Conservation (phyloP, 1,140 invertebrate genomes). For the silkworm (Bombyx mori) region ASM3026992v2 NC_085128.1:17584001-17584500, state of each 20-base stretch:
- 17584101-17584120: constrained; percentile 45
- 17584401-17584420: constrained; percentile 35
- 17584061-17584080: constrained; percentile 26
- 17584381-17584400: constrained; percentile 52
- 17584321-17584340: constrained; percentile 32
- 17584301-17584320: constrained; percentile 30
- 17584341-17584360: constrained; percentile 67
- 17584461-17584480: constrained; percentile 56
- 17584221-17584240: constrained; percentile 14
- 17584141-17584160: constrained; percentile 23
- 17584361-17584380: constrained; percentile 68
- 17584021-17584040: constrained; percentile 42
- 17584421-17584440: constrained; percentile 60
- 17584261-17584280: constrained; percentile 11
- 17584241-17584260: background rate
- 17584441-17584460: constrained; percentile 65
- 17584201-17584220: constrained; percentile 23
- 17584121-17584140: constrained; percentile 37
- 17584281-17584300: constrained; percentile 15
- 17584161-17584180: constrained; percentile 6
- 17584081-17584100: constrained; percentile 30
- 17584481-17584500: constrained; percentile 59
- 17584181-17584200: constrained; percentile 17
- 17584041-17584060: constrained; percentile 45
- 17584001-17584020: constrained; percentile 42